Evolutionary conservation across 2,888 invertebrate species (phyloP).

Genomic region (Byasa hedistus): DNA sequence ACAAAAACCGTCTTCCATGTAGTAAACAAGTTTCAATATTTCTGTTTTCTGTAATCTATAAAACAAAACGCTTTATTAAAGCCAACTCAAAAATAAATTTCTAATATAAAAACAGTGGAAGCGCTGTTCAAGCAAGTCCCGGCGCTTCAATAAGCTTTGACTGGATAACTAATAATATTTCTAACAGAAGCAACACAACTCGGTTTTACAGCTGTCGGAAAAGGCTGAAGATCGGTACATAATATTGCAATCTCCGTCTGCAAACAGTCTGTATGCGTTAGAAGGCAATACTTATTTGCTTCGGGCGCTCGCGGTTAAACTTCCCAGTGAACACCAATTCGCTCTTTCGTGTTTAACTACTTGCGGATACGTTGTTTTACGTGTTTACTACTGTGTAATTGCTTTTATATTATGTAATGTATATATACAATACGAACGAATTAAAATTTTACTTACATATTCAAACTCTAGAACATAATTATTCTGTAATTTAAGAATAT

Average conservation of each 20-base stretch:
- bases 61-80: background rate
- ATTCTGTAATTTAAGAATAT: too few species aligned
- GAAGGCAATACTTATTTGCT: constrained; percentile 62
- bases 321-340: constrained; percentile 64
- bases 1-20: too few species aligned
- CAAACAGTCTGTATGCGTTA: constrained; percentile 65
- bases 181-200: constrained; percentile 49
- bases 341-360: constrained; percentile 72
- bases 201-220: constrained; percentile 52
- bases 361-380: constrained; percentile 54
- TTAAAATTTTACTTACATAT: background rate
- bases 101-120: background rate
- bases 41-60: too few species aligned
- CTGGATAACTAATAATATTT: constrained; percentile 56
- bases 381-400: constrained; percentile 7
- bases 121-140: constrained; percentile 25
- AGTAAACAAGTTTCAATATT: too few species aligned
- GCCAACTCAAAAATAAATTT: background rate
- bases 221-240: constrained; percentile 66
- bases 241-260: constrained; percentile 73
- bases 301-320: constrained; percentile 63
- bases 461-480: background rate
- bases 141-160: constrained; percentile 45
- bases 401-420: background rate
- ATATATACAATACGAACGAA: background rate